Evolutionary conservation across 2,797 vertebrate genomes (phyloP), one percentile per base, ranked within the genome.

Genomic region (Aplochiton taeniatus): DNA sequence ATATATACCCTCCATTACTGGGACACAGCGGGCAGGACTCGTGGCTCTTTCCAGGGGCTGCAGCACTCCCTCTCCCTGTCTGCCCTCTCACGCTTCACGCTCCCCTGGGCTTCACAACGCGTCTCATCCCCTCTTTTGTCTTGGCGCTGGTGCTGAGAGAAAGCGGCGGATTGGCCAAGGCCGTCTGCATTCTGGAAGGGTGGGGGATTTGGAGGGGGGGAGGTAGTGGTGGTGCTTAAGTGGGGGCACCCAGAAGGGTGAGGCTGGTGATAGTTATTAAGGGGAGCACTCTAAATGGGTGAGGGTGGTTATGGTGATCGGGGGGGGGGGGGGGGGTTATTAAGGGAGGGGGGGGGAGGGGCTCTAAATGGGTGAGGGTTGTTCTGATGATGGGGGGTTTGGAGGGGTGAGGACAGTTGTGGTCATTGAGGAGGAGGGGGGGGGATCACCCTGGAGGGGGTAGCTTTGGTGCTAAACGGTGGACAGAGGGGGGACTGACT

Each of bases 1-100:
- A 86, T 87, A 89, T 88, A 78, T 85, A 85, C 60, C 83, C 49
- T 88, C 87, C 87, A 90, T 88, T 90, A 88, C 85, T 18, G 50
- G 78, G 75, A 76, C 73, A 70, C 68, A 78, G 82, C 59, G 70
- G 76, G 78, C 75, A 62, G 77, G 76, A 31, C 31, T 2, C 31
- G 31, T 31, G 31, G 81, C 87, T 85, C 87, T 82, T 87, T 84
- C 86, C 85, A 81, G 73, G 83, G 19, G 83, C 67, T 59, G 31
- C 59, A n/a, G 20, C 59, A 47, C 18, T 14, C 18, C n/a, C 20
- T 54, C 52, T 19, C 20, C 18, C 17, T 20, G 9, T 54, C 52
- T 18, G 18, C 45, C 6, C 82, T 74, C 78, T 75, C 14, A 31
- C 18, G 14, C 19, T 54, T 82, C 84, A 86, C 73, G 83, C 85